These are phyloP conservation scores for Pandemis corylana DNA, from an alignment of 2,888 invertebrate genomes.

Conservation along the genomic window DNA sequence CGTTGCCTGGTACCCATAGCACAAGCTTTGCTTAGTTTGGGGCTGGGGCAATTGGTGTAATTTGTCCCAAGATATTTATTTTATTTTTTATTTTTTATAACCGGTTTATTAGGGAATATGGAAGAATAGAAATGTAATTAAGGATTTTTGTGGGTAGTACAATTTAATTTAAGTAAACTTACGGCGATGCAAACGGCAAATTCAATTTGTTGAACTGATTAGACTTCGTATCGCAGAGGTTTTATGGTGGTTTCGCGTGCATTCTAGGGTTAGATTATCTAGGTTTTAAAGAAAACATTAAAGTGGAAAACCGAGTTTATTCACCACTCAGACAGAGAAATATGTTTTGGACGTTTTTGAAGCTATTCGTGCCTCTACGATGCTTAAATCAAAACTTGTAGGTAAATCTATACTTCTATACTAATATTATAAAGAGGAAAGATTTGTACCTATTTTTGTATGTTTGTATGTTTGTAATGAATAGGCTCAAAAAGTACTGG, in stretches of 20 bases:
- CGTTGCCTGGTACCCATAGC: no score
- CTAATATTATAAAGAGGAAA: no score
- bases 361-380: neutral
- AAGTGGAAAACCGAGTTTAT: neutral
- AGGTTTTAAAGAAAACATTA: slow-evolving; percentile 10
- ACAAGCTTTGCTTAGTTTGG: no score
- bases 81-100: no score
- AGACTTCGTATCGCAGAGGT: slow-evolving; percentile 46
- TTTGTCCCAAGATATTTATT: no score
- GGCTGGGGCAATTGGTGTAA: no score
- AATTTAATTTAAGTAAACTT: slow-evolving; percentile 6
- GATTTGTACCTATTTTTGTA: no score
- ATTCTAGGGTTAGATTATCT: slow-evolving; percentile 43
- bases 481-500: no score
- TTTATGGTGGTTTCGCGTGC: slow-evolving; percentile 57
- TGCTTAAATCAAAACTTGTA: no score
- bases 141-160: neutral
- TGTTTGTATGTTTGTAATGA: no score
- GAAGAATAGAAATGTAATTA: neutral
- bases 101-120: no score
- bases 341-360: neutral
- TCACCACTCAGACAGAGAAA: neutral
- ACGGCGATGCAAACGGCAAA: slow-evolving; percentile 47
- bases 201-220: slow-evolving; percentile 59
- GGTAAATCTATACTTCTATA: no score